Percentiles rank a stretch among this genome's conserved stretches.
These are phyloP conservation scores for Apogon hyalosoma DNA, from an alignment of 2,797 vertebrate genomes.

Conservation along the genomic window DNA sequence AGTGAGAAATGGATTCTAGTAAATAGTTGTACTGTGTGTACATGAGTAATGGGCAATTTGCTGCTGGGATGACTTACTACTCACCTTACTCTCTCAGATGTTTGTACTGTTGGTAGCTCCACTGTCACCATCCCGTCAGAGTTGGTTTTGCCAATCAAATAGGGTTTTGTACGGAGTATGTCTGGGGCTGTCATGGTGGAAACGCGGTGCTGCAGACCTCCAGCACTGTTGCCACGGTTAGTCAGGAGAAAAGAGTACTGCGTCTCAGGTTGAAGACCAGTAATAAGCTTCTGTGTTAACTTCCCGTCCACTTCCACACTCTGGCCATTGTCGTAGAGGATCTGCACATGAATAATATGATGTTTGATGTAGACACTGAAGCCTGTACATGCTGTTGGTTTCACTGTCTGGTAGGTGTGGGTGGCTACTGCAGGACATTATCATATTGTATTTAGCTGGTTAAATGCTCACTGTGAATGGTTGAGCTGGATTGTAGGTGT, in stretches of 20 bases:
- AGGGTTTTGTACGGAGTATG: constrained; percentile 93
- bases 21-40: not conserved
- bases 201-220: constrained; percentile 96
- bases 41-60: not conserved
- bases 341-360: constrained; percentile 79
- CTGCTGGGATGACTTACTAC: constrained; percentile 10
- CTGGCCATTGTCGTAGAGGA: constrained; percentile 97
- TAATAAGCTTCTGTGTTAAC: constrained; percentile 95
- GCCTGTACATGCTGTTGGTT: not conserved
- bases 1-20: constrained; percentile 14
- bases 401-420: not conserved
- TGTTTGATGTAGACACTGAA: not conserved
- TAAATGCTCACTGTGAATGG: constrained; percentile 93
- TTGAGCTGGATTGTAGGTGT: constrained; percentile 97
- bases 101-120: constrained; percentile 92
- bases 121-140: constrained; percentile 96
- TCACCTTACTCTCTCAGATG: constrained; percentile 93
- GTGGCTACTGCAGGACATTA: no score
- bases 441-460: not conserved
- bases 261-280: constrained; percentile 95
- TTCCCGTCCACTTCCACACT: constrained; percentile 97
- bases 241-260: constrained; percentile 98
- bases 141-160: constrained; percentile 94
- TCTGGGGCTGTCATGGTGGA: constrained; percentile 96
- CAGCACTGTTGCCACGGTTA: constrained; percentile 97